phyloP scores from a whole-genome alignment of 2,113 vertebrate species.

The Hydropotes inermis region DNA sequence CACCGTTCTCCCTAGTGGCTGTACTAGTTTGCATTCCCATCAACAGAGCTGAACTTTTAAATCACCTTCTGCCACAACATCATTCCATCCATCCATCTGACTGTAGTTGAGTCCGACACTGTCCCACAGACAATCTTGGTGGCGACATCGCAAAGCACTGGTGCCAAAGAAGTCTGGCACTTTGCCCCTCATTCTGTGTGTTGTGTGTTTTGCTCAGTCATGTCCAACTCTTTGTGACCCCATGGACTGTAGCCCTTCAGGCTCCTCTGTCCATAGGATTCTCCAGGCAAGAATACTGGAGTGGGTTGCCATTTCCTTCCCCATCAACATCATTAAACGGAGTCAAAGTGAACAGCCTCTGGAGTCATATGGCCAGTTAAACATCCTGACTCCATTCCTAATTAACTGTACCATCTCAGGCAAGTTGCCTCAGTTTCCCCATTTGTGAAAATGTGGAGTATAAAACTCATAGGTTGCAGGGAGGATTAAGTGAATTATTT shows the following conservation, averaged over 20 bases:
- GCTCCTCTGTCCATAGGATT: not conserved
- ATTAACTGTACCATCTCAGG: not conserved
- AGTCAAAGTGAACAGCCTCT: not conserved
- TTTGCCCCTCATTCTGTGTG: not conserved
- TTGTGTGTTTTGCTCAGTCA: not conserved
- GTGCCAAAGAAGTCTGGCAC: not conserved
- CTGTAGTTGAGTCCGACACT: not conserved
- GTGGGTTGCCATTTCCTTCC: not conserved
- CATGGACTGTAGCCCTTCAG: rapidly evolving
- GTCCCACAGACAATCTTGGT: not conserved
- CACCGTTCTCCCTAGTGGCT: too few relatives aligned
- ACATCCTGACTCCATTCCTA: not conserved
- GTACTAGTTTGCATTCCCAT: too few relatives aligned
- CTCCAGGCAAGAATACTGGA: not conserved
- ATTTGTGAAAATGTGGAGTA: not conserved
- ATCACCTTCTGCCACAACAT: not conserved
- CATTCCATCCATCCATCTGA: not conserved
- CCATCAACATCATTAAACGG: not conserved
- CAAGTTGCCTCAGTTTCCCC: not conserved
- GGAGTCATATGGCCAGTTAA: not conserved
- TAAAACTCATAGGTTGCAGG: not conserved
- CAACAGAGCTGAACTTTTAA: not conserved
- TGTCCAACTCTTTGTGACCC: not conserved
- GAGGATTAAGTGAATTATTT: not conserved
- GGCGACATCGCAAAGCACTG: rapidly evolving